Conservation (phyloP, 2,797 vertebrate genomes). For the Enteromius unitaeniatus region DNA sequence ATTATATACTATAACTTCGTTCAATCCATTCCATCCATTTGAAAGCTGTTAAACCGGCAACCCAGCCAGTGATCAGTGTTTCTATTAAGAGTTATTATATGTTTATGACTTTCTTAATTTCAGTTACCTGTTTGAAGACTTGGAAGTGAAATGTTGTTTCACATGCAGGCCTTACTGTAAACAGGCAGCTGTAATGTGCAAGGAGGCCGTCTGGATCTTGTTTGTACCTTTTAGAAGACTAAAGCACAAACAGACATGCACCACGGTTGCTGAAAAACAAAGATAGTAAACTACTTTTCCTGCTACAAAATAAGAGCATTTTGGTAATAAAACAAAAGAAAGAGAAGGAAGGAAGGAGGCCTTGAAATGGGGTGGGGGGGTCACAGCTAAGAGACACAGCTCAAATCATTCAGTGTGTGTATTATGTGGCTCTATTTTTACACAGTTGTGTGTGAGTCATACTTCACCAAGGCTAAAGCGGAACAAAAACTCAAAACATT, state of each 20-base stretch:
- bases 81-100: not conserved
- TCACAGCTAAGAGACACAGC: conserved; percentile 41
- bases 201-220: conserved; percentile 38
- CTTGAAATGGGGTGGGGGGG: conserved; percentile 48
- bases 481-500: conserved; percentile 49
- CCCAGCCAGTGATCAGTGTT: not conserved
- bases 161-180: not conserved
- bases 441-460: conserved; percentile 45
- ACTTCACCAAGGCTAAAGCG: conserved; percentile 17
- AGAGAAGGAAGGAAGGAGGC: conserved; percentile 57
- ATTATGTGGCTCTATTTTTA: conserved; percentile 55
- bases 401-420: conserved; percentile 25
- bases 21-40: not conserved
- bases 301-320: conserved; percentile 1
- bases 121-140: not conserved
- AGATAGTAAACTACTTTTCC: not conserved
- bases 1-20: not conserved
- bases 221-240: conserved; percentile 23
- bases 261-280: not conserved
- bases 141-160: not conserved
- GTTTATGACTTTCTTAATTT: conserved; percentile 4
- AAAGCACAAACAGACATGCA: not conserved
- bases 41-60: not conserved
- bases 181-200: not conserved
- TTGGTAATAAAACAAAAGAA: conserved; percentile 34